A percentile compares a stretch with the other conserved stretches of the same genome.
Evolutionary conservation across 1,140 invertebrate genomes (phyloP).

Genomic region (Heliconius hewitsoni): DNA sequence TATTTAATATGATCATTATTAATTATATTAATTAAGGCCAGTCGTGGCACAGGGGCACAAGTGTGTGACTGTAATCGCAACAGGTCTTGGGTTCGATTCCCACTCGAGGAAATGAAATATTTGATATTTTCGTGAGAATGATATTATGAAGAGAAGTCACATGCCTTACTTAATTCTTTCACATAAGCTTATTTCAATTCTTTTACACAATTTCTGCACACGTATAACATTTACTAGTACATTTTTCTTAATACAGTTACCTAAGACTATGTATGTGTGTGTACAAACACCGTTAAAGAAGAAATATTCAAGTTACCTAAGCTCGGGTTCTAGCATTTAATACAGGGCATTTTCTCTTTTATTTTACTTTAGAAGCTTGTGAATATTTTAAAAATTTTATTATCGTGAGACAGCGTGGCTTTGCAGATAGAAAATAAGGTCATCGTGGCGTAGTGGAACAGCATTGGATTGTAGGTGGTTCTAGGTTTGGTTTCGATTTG

Average conservation of each 20-base stretch:
- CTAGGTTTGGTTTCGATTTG: too few species aligned
- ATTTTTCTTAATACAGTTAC: neutral
- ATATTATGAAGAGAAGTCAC: neutral
- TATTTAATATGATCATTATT: too few species aligned
- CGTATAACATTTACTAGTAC: neutral
- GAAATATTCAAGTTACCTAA: neutral
- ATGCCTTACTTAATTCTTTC: neutral
- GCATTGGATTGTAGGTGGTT: neutral
- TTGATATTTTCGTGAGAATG: too few species aligned
- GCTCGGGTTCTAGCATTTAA: neutral
- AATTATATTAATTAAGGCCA: too few species aligned
- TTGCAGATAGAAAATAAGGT: neutral
- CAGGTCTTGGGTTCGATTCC: too few species aligned
- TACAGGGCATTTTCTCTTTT: neutral
- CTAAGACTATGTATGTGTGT: neutral
- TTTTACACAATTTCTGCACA: neutral
- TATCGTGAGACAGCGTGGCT: neutral
- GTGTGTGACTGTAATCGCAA: too few species aligned
- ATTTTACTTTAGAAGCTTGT: neutral
- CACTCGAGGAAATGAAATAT: too few species aligned
- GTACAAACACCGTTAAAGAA: neutral
- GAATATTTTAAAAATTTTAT: neutral
- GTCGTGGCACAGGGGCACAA: too few species aligned
- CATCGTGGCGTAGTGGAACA: too few species aligned
- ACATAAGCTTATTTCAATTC: neutral